Percentiles rank a stretch among this genome's conserved stretches.
These are phyloP conservation scores for Leptatherina wallacei DNA, from an alignment of 2,797 vertebrate species.

Conservation along the genomic window DNA sequence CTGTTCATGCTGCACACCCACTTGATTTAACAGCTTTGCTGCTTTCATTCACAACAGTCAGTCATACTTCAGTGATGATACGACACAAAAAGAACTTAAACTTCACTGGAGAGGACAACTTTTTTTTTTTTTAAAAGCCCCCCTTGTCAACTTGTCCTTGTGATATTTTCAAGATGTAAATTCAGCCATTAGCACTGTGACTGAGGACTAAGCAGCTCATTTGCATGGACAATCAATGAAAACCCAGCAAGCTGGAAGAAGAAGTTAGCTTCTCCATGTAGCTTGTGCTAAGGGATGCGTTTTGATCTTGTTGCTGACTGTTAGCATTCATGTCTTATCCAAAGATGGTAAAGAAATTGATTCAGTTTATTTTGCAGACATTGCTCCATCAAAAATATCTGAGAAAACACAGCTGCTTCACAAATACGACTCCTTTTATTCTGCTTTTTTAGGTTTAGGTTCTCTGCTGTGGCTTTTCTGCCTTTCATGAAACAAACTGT, in stretches of 20 bases:
- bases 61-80: conserved; percentile 41
- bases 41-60: conserved; percentile 37
- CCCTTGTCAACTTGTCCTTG: neutral
- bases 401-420: no score
- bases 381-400: no score
- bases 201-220: neutral
- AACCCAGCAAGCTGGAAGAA: neutral
- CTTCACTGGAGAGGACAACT: conserved; percentile 26
- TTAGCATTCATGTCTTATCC: no score
- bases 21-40: conserved; percentile 46
- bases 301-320: neutral
- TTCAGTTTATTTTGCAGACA: no score
- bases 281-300: neutral
- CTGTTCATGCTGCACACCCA: conserved; percentile 48
- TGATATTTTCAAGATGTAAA: neutral
- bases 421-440: no score
- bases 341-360: no score
- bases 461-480: no score
- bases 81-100: conserved; percentile 27
- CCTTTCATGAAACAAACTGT: no score
- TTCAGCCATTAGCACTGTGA: neutral
- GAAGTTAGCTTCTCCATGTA: neutral
- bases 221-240: neutral
- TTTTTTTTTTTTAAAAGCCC: neutral
- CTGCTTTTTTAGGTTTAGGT: no score